Evolutionary conservation across 1,140 invertebrate species (phyloP).

Genomic region (Oryctes rhinoceros): DNA sequence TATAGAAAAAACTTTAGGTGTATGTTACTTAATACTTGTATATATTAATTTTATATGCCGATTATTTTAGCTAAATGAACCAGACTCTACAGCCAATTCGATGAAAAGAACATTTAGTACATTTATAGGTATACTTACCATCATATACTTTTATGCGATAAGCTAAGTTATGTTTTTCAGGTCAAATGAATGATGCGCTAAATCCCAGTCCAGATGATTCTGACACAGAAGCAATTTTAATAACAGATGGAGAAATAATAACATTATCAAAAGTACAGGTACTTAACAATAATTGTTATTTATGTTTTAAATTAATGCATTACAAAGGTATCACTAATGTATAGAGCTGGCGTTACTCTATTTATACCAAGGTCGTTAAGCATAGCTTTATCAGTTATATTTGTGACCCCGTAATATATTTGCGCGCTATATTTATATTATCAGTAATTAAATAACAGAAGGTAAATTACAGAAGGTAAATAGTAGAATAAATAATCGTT

Average conservation of each 20-base stretch:
- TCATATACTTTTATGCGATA: background rate
- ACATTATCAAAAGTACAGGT: slow-evolving; percentile 70
- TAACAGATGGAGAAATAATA: slow-evolving; percentile 69
- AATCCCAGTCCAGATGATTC: slow-evolving; percentile 75
- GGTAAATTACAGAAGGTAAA: too few species aligned
- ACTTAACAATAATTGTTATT: background rate
- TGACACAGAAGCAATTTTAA: slow-evolving; percentile 71
- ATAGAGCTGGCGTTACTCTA: too few species aligned
- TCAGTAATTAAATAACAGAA: too few species aligned
- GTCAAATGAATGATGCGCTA: slow-evolving; percentile 72
- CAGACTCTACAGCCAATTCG: slow-evolving; percentile 72
- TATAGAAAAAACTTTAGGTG: slow-evolving; percentile 75
- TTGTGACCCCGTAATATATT: too few species aligned
- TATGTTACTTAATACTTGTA: slow-evolving; percentile 54
- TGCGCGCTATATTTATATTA: too few species aligned
- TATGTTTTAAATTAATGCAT: background rate
- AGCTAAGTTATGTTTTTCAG: slow-evolving; percentile 49
- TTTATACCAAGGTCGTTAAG: too few species aligned
- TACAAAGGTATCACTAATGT: too few species aligned
- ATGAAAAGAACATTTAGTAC: slow-evolving; percentile 75
- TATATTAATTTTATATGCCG: slow-evolving; percentile 7
- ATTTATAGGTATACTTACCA: slow-evolving; percentile 65
- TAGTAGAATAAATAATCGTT: too few species aligned
- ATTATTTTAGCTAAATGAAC: slow-evolving; percentile 70
- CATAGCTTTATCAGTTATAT: too few species aligned